A percentile compares a stretch with the other conserved stretches of the same genome.
phyloP scores from a whole-genome alignment of 2,797 vertebrate genomes.

The Chloroceryle amazona region DNA sequence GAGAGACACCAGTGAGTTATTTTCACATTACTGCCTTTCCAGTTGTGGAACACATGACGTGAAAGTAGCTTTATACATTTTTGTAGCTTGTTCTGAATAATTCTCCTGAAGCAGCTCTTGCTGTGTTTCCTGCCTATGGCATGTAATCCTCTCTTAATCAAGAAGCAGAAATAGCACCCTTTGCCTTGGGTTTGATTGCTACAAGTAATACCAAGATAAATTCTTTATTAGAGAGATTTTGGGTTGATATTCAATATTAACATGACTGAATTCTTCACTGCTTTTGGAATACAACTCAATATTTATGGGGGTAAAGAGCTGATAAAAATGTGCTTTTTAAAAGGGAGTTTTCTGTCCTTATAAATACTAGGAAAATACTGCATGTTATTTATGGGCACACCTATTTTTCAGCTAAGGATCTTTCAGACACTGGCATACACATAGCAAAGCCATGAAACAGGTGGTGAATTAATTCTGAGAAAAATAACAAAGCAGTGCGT shows the following conservation, averaged over 20 bases:
- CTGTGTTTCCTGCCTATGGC: background rate
- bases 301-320: background rate
- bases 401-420: background rate
- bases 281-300: fast-evolving
- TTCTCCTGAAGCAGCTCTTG: background rate
- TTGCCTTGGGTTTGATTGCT: background rate
- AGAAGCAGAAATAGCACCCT: background rate
- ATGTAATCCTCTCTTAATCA: background rate
- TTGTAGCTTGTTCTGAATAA: background rate
- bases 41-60: background rate
- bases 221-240: background rate
- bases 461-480: constrained; percentile 1
- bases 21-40: background rate
- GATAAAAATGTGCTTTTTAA: background rate
- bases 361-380: background rate
- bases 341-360: background rate
- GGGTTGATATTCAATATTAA: background rate
- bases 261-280: background rate
- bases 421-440: background rate
- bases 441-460: background rate
- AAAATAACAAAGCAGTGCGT: background rate
- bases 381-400: background rate
- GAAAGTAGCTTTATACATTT: background rate
- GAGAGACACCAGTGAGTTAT: background rate
- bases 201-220: background rate